Conservation (phyloP, 2,113 vertebrate species). For the Apus apus region DNA sequence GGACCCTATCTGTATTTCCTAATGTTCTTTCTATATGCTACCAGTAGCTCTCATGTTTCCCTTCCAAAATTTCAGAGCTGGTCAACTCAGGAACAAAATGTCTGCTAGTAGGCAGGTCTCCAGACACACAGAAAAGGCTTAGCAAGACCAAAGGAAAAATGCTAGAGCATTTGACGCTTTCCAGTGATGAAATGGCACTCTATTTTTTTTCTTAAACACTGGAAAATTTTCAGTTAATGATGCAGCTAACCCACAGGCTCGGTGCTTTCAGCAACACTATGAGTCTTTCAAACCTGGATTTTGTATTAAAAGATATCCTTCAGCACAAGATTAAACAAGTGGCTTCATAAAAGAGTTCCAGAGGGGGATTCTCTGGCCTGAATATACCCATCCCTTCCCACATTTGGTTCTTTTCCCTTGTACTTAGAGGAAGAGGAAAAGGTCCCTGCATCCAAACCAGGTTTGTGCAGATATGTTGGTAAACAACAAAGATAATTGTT, state of each 20-base stretch:
- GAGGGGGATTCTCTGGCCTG: neutral
- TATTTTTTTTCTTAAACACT: neutral
- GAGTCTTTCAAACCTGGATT: neutral
- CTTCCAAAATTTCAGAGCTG: neutral
- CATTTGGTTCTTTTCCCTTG: neutral
- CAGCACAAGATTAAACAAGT: neutral
- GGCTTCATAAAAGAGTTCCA: neutral
- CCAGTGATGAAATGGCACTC: fast-evolving
- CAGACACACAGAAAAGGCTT: neutral
- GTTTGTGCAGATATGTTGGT: neutral
- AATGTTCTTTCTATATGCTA: neutral
- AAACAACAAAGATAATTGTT: neutral
- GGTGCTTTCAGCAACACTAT: neutral
- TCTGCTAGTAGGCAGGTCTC: neutral
- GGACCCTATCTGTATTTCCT: neutral
- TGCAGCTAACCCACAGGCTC: neutral
- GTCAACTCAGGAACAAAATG: neutral
- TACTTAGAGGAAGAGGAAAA: neutral
- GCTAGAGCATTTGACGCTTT: neutral
- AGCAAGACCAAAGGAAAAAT: neutral
- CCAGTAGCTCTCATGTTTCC: neutral
- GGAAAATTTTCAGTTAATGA: neutral
- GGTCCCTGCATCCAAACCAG: neutral
- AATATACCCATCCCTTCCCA: neutral
- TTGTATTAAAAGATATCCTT: neutral